Evolutionary conservation across 2,113 vertebrate genomes (phyloP).

Genomic region (Semnornis frantzii): DNA sequence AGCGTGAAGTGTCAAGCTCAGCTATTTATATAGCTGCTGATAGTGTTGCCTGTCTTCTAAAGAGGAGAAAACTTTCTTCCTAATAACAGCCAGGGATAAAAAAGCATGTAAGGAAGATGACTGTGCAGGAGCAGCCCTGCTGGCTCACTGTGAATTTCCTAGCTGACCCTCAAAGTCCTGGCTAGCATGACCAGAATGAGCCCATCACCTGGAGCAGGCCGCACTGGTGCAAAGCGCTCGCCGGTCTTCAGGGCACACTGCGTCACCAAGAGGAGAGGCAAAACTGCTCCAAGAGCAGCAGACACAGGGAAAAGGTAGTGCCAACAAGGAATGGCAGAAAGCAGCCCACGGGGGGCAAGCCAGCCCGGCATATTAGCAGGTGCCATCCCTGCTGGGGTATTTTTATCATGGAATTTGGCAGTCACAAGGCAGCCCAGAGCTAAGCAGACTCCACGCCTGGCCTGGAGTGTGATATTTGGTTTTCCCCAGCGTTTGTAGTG

Average conservation of each 20-base stretch:
- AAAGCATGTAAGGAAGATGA: neutral
- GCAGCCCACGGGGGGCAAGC: neutral
- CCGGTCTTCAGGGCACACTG: neutral
- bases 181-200: neutral
- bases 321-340: neutral
- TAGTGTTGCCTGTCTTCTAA: slow-evolving; percentile 5
- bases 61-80: neutral
- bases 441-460: neutral
- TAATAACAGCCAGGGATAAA: neutral
- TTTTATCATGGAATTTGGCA: slow-evolving; percentile 53
- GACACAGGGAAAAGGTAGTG: neutral
- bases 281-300: neutral
- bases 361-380: neutral
- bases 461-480: neutral
- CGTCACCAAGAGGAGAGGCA: neutral
- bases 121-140: neutral
- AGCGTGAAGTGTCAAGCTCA: slow-evolving; percentile 42
- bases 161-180: neutral
- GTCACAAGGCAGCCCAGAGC: neutral
- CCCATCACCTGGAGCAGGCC: rapidly evolving
- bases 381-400: neutral
- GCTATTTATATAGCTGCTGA: slow-evolving; percentile 66
- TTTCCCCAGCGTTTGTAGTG: neutral
- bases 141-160: neutral
- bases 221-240: rapidly evolving